phyloP scores from a whole-genome alignment of 2,113 vertebrate species.

The Chaenocephalus aceratus region DNA sequence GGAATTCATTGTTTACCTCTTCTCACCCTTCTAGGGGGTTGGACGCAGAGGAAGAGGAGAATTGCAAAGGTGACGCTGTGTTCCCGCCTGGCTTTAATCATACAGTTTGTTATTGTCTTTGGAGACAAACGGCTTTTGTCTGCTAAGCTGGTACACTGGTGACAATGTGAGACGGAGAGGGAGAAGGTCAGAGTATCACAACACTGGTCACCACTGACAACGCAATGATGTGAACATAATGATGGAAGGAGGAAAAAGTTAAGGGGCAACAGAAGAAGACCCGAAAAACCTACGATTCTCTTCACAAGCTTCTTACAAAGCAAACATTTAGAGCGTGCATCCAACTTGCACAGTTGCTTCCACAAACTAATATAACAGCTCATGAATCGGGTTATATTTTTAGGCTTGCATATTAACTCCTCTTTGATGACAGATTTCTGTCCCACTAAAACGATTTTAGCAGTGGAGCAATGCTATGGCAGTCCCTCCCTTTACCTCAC shows the following conservation, averaged over 20 bases:
- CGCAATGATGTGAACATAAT: neutral
- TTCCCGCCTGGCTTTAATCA: neutral
- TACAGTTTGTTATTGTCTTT: constrained; percentile 6
- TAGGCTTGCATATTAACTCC: constrained; percentile 43
- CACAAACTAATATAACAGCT: neutral
- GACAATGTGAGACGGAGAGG: neutral
- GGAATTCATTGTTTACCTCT: constrained; percentile 35
- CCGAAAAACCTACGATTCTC: neutral
- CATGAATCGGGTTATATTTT: constrained; percentile 42
- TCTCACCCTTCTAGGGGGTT: constrained; percentile 56
- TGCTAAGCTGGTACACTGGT: neutral
- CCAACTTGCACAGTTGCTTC: constrained; percentile 3
- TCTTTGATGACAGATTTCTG: constrained; percentile 46
- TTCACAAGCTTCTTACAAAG: neutral
- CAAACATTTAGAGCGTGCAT: neutral
- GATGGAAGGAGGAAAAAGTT: neutral
- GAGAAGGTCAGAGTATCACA: neutral
- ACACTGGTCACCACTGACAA: neutral
- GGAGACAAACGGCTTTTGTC: neutral
- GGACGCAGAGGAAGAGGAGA: constrained; percentile 71
- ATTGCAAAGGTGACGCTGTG: constrained; percentile 66
- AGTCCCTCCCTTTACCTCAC: neutral
- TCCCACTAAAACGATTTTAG: neutral
- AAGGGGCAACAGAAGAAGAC: neutral
- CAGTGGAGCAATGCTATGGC: neutral